phyloP scores from a whole-genome alignment of 2,113 vertebrate genomes.

The Sisor rabdophorus region DNA sequence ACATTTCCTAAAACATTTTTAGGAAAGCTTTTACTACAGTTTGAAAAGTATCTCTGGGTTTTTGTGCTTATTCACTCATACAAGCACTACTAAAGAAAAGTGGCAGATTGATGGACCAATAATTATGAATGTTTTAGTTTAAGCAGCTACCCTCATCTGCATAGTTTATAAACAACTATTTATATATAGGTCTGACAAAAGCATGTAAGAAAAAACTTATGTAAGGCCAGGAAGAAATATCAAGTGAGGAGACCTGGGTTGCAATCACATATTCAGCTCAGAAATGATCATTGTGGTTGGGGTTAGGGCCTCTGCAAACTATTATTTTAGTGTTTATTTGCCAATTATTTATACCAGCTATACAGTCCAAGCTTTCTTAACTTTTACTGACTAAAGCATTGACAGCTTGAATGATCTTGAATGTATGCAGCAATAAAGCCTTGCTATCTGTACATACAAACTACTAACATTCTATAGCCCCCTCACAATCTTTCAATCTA shows the following conservation, averaged over 20 bases:
- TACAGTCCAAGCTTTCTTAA: not conserved
- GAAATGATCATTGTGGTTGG: not conserved
- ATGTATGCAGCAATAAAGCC: not conserved
- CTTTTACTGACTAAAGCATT: not conserved
- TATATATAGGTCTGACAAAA: too few species aligned
- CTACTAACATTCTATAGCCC: not conserved
- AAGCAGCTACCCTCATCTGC: too few species aligned
- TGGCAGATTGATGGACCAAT: too few species aligned
- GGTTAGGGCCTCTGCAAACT: not conserved
- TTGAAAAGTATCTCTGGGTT: not conserved
- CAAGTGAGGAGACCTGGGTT: not conserved
- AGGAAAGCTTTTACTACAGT: not conserved
- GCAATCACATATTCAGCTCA: not conserved
- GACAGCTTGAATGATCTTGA: constrained; percentile 2
- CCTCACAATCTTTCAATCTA: not conserved
- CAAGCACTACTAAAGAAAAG: too few species aligned
- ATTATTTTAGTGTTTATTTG: not conserved
- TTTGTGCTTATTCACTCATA: not conserved
- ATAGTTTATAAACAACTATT: too few species aligned
- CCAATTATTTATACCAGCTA: not conserved
- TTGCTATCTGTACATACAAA: not conserved
- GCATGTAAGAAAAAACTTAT: not conserved
- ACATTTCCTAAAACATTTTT: not conserved
- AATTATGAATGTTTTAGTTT: too few species aligned
- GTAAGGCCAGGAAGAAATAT: not conserved